A percentile compares a stretch with the other conserved stretches of the same genome.
Conservation (phyloP, 2,113 vertebrate genomes). For the Tragulus kanchil region DNA sequence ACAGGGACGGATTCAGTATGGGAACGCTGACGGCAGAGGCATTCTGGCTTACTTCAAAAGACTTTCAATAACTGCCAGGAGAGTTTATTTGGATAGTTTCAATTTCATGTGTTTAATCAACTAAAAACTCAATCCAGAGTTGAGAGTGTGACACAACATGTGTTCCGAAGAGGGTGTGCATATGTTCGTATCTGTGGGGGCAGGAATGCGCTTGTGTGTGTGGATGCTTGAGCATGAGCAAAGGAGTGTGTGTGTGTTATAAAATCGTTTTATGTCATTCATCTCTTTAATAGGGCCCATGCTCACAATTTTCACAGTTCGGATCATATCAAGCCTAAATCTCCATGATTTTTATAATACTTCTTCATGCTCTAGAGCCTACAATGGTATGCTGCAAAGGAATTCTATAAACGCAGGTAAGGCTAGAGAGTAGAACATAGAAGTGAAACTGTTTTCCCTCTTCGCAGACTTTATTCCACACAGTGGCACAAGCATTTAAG, state of each 20-base stretch:
- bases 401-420: not conserved
- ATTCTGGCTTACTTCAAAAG: constrained; percentile 84
- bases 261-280: not conserved
- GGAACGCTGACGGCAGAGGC: constrained; percentile 74
- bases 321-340: not conserved
- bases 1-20: constrained; percentile 81
- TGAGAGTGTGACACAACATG: constrained; percentile 66
- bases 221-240: not conserved
- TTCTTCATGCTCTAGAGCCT: not conserved
- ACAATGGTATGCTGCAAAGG: not conserved
- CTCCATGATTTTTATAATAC: not conserved
- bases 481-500: not conserved
- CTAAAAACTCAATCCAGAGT: constrained; percentile 80
- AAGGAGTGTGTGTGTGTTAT: not conserved
- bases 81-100: constrained; percentile 85
- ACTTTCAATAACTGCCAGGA: constrained; percentile 82
- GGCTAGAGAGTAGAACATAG: not conserved
- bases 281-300: not conserved
- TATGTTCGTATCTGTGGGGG: constrained; percentile 46
- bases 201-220: not conserved
- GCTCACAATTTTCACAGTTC: not conserved
- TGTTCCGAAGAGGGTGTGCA: constrained; percentile 57
- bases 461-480: not conserved
- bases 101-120: constrained; percentile 84
- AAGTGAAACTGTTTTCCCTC: not conserved